Evolutionary conservation across 2,113 vertebrate genomes (phyloP), one percentile per base, ranked within the genome.

Genomic region (Neolamprologus variostigma): DNA sequence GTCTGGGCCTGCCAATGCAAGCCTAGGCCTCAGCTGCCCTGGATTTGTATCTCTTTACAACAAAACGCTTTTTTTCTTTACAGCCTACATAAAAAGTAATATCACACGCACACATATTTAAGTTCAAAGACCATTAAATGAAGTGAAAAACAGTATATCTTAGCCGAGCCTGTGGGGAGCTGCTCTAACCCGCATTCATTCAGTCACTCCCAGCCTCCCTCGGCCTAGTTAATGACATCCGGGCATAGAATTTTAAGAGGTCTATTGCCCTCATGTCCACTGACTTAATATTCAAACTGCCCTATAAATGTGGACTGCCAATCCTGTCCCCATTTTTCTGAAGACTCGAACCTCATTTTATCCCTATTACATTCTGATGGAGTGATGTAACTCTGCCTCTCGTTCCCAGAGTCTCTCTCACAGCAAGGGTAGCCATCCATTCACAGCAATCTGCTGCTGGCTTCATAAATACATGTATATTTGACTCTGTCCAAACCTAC

Each of bases 31-130:
- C 85, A 76, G 91, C 90, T 94, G 94, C 93, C 91, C 91, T 63
- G 82, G 89, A 88, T 95, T 91, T 93, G 80, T 89, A 88, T 93
- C 85, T 92, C 91, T 93, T 89, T 85, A 68, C 85, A 93, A 93
- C 81, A 84, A 83, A 93, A 88, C 26, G 76, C 0, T 16, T 73
- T 73, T 93, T 83, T 35, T 66, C 17, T 66, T 93, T 84, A 92
- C 71, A 81, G 87, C 89, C 59, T 76, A 81, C 31, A 89, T 92
- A 91, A 94, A 95, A 89, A 83, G 84, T 61, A 92, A 88, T 92
- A 55, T 89, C 57, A 51, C 53, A 21, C 21, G 6, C 71, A 88
- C 76, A 90, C 63, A 89, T 23, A 84, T 78, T 88, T 50, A 86
- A 90, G 63, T 53, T 89, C 53, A 93, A 82, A 89, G 81, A 91